Conservation (phyloP, 2,888 invertebrate species). For the Caenorhabditis zanzibari region DNA sequence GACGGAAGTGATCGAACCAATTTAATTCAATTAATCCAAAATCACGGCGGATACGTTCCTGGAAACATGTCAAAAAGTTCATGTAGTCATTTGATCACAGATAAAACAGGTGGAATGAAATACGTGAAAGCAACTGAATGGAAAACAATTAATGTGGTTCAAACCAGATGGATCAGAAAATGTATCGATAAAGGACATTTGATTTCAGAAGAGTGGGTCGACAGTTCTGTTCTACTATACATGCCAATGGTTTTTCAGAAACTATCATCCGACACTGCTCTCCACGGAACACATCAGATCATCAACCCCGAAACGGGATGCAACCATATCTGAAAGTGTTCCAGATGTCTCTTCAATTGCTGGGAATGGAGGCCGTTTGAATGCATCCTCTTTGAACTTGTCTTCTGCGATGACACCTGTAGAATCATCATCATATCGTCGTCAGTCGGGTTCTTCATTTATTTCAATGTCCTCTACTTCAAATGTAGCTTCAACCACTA, state of each 20-base stretch:
- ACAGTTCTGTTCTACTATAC: not conserved
- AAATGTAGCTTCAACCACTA: constrained; percentile 12
- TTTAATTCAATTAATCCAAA: constrained; percentile 69
- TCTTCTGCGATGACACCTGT: constrained; percentile 17
- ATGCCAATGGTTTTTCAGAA: constrained; percentile 43
- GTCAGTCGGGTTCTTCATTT: constrained; percentile 12
- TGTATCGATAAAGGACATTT: constrained; percentile 70
- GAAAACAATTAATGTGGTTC: constrained; percentile 75
- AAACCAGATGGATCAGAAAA: constrained; percentile 72
- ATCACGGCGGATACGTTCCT: constrained; percentile 71
- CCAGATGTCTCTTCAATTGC: constrained; percentile 62
- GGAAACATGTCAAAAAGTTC: constrained; percentile 71
- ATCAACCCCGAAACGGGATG: constrained; percentile 54
- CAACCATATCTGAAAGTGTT: constrained; percentile 17
- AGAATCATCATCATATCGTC: constrained; percentile 13
- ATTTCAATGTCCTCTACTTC: constrained; percentile 29
- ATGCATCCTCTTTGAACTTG: constrained; percentile 18
- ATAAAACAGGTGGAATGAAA: constrained; percentile 73
- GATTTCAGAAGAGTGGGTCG: constrained; percentile 63
- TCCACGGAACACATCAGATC: constrained; percentile 40
- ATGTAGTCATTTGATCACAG: constrained; percentile 77
- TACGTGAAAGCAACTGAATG: constrained; percentile 75
- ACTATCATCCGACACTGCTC: constrained; percentile 58
- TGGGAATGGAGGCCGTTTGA: constrained; percentile 53
- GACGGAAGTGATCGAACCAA: constrained; percentile 66